Conservation (phyloP, 2,113 vertebrate species). For the Antidorcas marsupialis region DNA sequence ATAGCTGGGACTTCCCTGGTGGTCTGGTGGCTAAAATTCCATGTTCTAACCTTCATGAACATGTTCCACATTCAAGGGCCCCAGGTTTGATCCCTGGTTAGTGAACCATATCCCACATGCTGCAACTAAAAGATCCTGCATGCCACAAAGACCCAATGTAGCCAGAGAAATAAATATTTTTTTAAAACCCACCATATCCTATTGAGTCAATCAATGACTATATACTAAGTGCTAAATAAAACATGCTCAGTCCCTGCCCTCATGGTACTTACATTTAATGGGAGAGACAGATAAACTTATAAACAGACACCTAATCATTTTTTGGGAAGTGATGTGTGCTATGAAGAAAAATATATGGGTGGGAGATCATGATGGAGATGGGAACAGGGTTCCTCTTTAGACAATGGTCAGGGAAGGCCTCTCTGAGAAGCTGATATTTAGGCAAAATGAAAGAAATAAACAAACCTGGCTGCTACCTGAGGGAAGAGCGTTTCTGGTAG, state of each 20-base stretch:
- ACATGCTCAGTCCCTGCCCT: not conserved
- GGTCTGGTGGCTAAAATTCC: not conserved
- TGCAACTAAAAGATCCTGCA: not conserved
- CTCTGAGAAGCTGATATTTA: not conserved
- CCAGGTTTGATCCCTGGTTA: not conserved
- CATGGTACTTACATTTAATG: not conserved
- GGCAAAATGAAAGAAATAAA: not conserved
- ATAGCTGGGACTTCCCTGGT: not conserved
- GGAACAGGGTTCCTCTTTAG: not conserved
- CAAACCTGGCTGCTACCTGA: not conserved
- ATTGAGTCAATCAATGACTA: not conserved
- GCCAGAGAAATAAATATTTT: not conserved
- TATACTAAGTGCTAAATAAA: not conserved
- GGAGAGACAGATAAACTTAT: not conserved
- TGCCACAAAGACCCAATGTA: not conserved
- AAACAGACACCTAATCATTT: not conserved
- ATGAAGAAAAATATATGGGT: not conserved
- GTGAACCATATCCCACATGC: not conserved
- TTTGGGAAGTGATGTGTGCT: not conserved
- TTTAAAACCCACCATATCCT: not conserved
- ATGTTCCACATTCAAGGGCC: not conserved
- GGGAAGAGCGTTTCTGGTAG: not conserved
- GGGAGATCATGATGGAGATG: not conserved
- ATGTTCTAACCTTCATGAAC: not conserved
- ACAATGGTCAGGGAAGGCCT: not conserved